Conservation (phyloP, 2,797 vertebrate genomes). For the Taeniopygia guttata region DNA sequence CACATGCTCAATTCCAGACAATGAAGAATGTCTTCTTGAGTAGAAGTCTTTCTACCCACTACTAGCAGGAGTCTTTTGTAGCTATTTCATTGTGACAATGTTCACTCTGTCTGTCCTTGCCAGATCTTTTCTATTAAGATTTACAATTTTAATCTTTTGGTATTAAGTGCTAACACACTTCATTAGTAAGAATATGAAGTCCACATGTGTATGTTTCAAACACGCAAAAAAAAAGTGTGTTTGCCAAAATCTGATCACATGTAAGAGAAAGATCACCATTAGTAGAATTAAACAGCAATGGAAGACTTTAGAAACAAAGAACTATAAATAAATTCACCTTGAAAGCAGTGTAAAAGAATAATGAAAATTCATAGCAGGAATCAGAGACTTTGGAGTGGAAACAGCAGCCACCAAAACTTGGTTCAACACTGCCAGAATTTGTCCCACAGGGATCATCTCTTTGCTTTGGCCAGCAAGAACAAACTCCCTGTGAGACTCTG, state of each 20-base stretch:
- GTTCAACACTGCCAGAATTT: background rate
- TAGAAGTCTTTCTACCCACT: background rate
- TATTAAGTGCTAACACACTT: background rate
- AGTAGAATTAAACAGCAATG: background rate
- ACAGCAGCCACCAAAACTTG: background rate
- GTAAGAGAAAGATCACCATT: background rate
- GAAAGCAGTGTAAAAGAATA: background rate
- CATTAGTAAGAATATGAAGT: background rate
- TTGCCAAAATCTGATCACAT: background rate
- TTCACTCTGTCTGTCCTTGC: background rate
- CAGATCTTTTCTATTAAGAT: background rate
- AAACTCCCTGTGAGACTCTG: background rate
- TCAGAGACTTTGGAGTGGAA: background rate
- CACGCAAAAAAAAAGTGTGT: accelerated
- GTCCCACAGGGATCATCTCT: background rate
- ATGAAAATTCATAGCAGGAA: background rate
- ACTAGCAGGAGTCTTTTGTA: background rate
- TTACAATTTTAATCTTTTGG: background rate
- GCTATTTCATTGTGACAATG: background rate
- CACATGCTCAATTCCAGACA: background rate
- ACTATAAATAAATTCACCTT: background rate
- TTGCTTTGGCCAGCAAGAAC: background rate
- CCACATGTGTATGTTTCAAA: background rate
- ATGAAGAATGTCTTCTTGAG: background rate
- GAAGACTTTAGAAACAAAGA: background rate